Percentiles rank a stretch among this genome's conserved stretches.
Conservation (phyloP, 30 jellyfish, hydroid and myxozoan genomes). For the Chironex yamaguchii region DNA sequence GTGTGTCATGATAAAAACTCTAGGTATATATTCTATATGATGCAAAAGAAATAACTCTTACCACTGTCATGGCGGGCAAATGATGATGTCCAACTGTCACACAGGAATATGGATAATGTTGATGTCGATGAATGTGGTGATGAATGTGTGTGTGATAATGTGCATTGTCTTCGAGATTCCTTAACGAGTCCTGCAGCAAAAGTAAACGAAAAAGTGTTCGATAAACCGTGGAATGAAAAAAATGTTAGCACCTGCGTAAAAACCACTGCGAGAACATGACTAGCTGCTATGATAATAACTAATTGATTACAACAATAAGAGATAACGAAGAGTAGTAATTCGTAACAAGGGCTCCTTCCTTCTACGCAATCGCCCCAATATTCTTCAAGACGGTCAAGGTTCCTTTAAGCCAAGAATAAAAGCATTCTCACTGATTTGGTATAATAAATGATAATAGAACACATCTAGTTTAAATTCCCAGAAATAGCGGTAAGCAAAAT, state of each 20-base stretch:
- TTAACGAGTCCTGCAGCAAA: constrained; percentile 37
- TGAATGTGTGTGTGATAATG: constrained; percentile 89
- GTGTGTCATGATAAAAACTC: too few relatives aligned
- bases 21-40: too few relatives aligned
- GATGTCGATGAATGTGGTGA: constrained; percentile 83
- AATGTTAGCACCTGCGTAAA: not conserved
- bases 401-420: too few relatives aligned
- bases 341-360: too few relatives aligned
- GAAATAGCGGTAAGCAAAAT: too few relatives aligned
- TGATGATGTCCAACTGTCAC: constrained; percentile 80
- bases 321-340: too few relatives aligned
- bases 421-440: too few relatives aligned
- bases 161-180: constrained; percentile 62
- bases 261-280: not conserved
- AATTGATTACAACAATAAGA: too few relatives aligned
- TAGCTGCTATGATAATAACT: not conserved
- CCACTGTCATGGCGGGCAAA: constrained; percentile 75
- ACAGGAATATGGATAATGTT: constrained; percentile 76
- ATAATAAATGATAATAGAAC: too few relatives aligned
- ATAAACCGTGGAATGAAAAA: not conserved
- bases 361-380: too few relatives aligned
- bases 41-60: constrained; percentile 19
- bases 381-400: not conserved
- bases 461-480: too few relatives aligned
- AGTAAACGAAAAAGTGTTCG: not conserved